Percentiles rank a stretch among this genome's conserved stretches.
These are phyloP conservation scores for Prunella himalayana DNA, from an alignment of 2,113 vertebrate genomes.

Conservation along the genomic window DNA sequence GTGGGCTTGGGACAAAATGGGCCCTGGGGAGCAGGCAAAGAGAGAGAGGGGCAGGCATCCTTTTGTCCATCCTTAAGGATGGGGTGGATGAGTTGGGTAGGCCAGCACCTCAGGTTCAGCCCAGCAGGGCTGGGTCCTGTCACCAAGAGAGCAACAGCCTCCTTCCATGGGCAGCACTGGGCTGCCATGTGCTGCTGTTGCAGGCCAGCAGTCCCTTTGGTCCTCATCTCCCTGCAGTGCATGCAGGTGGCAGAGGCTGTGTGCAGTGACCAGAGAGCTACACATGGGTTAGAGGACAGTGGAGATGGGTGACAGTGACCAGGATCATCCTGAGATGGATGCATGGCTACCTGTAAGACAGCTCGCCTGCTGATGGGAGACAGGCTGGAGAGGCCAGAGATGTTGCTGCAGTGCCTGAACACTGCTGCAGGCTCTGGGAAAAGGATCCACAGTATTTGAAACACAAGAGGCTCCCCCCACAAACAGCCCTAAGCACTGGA, in stretches of 20 bases:
- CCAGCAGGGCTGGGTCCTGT: background rate
- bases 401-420: background rate
- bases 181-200: background rate
- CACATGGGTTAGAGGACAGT: background rate
- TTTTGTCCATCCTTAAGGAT: background rate
- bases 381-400: background rate
- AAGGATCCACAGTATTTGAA: background rate
- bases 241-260: no score
- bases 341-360: background rate
- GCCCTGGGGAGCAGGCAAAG: background rate
- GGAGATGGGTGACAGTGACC: background rate
- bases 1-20: background rate
- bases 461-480: background rate
- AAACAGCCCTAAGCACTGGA: conserved; percentile 7
- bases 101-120: fast-evolving
- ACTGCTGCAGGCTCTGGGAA: background rate
- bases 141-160: fast-evolving
- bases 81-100: background rate
- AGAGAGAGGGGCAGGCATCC: background rate
- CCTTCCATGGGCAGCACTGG: fast-evolving
- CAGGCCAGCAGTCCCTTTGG: background rate
- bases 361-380: background rate
- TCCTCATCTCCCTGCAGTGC: background rate
- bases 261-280: fast-evolving
- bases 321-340: background rate